phyloP scores from a whole-genome alignment of 2,113 vertebrate species.

The Forbesichthys papilliferus region DNA sequence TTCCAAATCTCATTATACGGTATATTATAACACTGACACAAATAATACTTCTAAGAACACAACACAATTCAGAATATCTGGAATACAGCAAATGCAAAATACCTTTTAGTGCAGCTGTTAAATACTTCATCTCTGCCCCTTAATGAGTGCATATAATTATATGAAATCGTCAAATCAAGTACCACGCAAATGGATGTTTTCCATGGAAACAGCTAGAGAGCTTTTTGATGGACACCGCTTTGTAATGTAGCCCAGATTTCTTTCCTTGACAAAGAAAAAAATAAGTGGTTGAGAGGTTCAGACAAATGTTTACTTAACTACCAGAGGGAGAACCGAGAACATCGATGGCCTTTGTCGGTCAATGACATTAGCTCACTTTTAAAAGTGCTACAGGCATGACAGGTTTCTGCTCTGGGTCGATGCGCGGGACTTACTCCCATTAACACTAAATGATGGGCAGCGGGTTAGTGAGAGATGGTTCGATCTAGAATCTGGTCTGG shows the following conservation, averaged over 20 bases:
- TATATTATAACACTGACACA: background rate
- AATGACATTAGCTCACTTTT: constrained; percentile 22
- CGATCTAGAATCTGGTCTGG: constrained; percentile 62
- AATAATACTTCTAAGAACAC: background rate
- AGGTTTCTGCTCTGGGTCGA: constrained; percentile 39
- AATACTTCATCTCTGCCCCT: constrained; percentile 5
- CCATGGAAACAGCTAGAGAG: background rate
- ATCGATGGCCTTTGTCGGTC: constrained; percentile 10
- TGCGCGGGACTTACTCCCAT: constrained; percentile 50
- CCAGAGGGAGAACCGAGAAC: constrained; percentile 30
- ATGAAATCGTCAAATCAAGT: background rate
- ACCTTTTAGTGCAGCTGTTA: background rate
- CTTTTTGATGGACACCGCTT: constrained; percentile 6
- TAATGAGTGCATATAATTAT: background rate
- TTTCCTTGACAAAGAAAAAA: constrained; percentile 8
- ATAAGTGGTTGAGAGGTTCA: constrained; percentile 4
- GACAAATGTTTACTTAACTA: constrained; percentile 49
- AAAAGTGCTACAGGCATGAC: constrained; percentile 37
- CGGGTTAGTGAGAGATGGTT: constrained; percentile 31
- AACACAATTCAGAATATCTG: background rate
- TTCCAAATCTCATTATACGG: too few species aligned
- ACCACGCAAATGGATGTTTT: background rate
- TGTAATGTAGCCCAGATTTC: constrained; percentile 1
- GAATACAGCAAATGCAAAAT: too few species aligned
- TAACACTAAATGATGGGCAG: constrained; percentile 54